Conservation (phyloP, 2,113 vertebrate species). For the Dryoscopus gambensis region DNA sequence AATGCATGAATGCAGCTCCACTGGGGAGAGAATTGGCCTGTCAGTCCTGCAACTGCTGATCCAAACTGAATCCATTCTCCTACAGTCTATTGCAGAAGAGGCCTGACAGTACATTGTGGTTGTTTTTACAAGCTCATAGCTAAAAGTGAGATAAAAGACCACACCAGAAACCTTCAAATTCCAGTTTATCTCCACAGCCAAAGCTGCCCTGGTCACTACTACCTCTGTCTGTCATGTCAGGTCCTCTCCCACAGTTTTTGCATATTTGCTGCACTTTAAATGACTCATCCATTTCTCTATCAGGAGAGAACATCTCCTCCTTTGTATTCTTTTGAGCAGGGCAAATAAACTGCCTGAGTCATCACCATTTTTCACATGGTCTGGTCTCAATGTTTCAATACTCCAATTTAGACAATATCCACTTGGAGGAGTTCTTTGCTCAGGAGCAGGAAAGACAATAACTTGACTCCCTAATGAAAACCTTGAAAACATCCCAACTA, state of each 20-base stretch:
- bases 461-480: slow-evolving; percentile 34
- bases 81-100: not conserved
- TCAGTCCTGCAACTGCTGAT: not conserved
- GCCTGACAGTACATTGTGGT: not conserved
- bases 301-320: not conserved
- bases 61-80: not conserved
- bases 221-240: not conserved
- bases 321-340: not conserved
- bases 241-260: not conserved
- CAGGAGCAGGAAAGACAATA: slow-evolving; percentile 31
- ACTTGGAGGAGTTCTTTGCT: slow-evolving; percentile 37
- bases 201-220: not conserved
- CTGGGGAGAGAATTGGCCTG: not conserved
- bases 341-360: not conserved
- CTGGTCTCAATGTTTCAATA: not conserved
- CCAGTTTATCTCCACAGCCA: not conserved
- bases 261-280: not conserved
- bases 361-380: not conserved
- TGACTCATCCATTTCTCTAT: not conserved
- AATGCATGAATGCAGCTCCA: not conserved
- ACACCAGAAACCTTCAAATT: not conserved
- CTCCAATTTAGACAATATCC: slow-evolving; percentile 9
- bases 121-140: not conserved
- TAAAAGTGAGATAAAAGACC: not conserved
- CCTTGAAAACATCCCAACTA: slow-evolving; percentile 15